phyloP scores from a whole-genome alignment of 2,888 invertebrate species.

The Panzeria rudis region DNA sequence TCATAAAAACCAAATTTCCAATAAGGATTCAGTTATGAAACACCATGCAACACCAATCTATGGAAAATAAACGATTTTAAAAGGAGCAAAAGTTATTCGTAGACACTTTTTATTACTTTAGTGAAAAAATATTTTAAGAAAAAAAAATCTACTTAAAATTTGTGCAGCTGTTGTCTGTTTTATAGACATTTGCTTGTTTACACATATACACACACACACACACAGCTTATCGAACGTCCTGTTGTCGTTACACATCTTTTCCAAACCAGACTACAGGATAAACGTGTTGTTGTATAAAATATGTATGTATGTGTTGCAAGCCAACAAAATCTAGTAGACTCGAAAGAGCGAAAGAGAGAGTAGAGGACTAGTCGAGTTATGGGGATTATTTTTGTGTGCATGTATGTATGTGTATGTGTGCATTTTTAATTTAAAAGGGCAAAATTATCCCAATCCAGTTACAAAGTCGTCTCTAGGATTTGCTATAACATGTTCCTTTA shows the following conservation, averaged over 20 bases:
- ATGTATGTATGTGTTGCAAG: background rate
- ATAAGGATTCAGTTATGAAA: slow-evolving; percentile 8
- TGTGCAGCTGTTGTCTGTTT: slow-evolving; percentile 70
- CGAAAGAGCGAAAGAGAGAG: background rate
- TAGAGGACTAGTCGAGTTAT: background rate
- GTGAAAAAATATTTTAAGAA: slow-evolving; percentile 1
- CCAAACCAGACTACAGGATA: slow-evolving; percentile 54
- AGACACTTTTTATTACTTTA: slow-evolving; percentile 44
- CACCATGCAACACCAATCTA: slow-evolving; percentile 7
- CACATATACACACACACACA: background rate
- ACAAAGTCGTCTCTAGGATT: background rate
- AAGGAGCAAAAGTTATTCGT: slow-evolving; percentile 23
- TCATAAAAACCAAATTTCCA: background rate
- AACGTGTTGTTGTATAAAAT: slow-evolving; percentile 38
- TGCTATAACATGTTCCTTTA: background rate
- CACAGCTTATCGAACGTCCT: slow-evolving; percentile 50
- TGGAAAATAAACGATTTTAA: slow-evolving; percentile 1
- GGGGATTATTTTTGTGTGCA: background rate
- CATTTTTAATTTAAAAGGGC: background rate
- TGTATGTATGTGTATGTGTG: background rate
- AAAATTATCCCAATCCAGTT: slow-evolving; percentile 11
- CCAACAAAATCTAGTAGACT: slow-evolving; percentile 9
- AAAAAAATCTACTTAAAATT: slow-evolving; percentile 53
- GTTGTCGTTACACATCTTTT: slow-evolving; percentile 50
- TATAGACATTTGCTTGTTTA: slow-evolving; percentile 23